Conservation (phyloP, 2,113 vertebrate species). For the Campylomormyrus tamandua region DNA sequence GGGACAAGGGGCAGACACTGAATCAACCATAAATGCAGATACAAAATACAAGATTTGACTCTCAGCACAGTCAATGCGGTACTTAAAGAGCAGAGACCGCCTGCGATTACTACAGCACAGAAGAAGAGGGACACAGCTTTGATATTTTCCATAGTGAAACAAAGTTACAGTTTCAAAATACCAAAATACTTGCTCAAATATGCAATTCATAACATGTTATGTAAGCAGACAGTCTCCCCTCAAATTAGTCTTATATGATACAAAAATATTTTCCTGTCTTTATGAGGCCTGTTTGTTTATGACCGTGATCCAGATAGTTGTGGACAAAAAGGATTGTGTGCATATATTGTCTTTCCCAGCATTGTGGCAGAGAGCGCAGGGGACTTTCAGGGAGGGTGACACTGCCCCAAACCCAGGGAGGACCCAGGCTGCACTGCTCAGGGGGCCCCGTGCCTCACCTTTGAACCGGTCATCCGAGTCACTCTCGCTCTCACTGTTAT, state of each 20-base stretch:
- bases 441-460: slow-evolving; percentile 60
- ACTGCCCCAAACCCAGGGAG: neutral
- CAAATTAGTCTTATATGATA: slow-evolving; percentile 12
- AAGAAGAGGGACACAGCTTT: neutral
- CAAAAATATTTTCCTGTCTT: neutral
- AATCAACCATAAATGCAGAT: neutral
- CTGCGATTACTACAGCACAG: neutral
- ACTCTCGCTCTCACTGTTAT: slow-evolving; percentile 98
- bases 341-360: neutral
- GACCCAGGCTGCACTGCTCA: neutral
- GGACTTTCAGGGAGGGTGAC: neutral
- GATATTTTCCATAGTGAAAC: neutral
- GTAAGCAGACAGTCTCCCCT: neutral
- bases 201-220: slow-evolving; percentile 2
- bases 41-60: neutral
- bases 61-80: neutral
- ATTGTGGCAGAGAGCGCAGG: neutral
- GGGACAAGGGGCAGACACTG: neutral
- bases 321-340: neutral
- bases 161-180: neutral
- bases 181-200: neutral
- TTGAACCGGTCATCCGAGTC: slow-evolving; percentile 98
- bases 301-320: neutral
- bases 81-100: neutral
- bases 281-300: neutral